Evolutionary conservation across 1,140 invertebrate species (phyloP).

Genomic region (Pseudachorutes palmiensis): DNA sequence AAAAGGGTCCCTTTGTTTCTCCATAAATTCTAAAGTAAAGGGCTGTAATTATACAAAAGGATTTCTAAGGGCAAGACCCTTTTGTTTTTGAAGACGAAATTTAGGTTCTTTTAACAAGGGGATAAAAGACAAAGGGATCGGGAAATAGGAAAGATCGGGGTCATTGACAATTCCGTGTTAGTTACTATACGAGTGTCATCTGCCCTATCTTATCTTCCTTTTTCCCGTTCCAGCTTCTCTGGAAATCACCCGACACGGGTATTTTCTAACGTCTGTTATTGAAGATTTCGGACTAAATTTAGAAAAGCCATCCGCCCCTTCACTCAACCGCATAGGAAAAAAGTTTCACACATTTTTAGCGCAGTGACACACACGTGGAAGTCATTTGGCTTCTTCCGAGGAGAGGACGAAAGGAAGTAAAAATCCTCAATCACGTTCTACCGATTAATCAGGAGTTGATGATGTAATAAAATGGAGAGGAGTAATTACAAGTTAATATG

Average conservation of each 20-base stretch:
- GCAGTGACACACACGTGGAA: slow-evolving; percentile 3
- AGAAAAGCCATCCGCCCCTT: not conserved
- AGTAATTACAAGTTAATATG: too few relatives aligned
- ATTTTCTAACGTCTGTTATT: too few relatives aligned
- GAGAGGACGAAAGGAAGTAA: too few relatives aligned
- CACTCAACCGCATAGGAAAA: not conserved
- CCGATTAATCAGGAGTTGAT: too few relatives aligned
- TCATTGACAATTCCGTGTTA: too few relatives aligned
- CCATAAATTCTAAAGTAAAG: not conserved
- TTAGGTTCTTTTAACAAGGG: too few relatives aligned
- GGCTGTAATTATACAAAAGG: not conserved
- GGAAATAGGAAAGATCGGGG: too few relatives aligned
- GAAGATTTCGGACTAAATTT: too few relatives aligned
- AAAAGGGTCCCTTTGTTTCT: not conserved
- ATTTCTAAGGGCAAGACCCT: not conserved
- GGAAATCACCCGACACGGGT: not conserved
- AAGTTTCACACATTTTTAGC: not conserved
- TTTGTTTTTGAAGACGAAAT: too few relatives aligned
- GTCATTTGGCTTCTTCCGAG: slow-evolving; percentile 6
- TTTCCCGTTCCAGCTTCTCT: not conserved
- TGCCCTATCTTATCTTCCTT: not conserved
- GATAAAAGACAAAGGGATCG: too few relatives aligned
- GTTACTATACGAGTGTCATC: not conserved
- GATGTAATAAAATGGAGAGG: too few relatives aligned
- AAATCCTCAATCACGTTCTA: too few relatives aligned